Evolutionary conservation across 2,797 vertebrate species (phyloP), one percentile per base, ranked within the genome.

Genomic region (Peromyscus melanophrys): DNA sequence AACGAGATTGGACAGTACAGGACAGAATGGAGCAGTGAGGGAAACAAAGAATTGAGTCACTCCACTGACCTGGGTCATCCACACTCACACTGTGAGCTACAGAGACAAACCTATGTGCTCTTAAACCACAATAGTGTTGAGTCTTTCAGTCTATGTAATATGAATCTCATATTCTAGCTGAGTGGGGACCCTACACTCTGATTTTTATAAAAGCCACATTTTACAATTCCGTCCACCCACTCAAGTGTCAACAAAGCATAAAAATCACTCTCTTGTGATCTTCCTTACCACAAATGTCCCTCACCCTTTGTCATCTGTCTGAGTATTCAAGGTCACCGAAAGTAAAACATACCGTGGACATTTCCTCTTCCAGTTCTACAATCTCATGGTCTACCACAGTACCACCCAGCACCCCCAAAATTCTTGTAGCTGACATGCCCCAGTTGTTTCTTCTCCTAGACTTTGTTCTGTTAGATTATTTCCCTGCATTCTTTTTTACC

Each of bases 391-490:
- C 34, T 76, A 12, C 49, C 23, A 9, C 16, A 23, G 11, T 46
- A 40, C 57, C 52, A 40, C 52, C 27, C 29, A 8, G 46, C 0
- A 23, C 61, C 37, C 37, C 46, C 25, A n/a, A 61, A 16, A 29
- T 69, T 52, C 61, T 34, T 0, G 0, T 1, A 65, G 91, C 71
- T 94, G 46, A 43, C 12, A 11, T 49, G 23, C 8, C 27, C 14
- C 8, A 84, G 29, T 21, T 71, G 65, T n/a, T 37, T 52, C 49
- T 27, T 46, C 37, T 71, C 52, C 69, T 43, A 67, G 59, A 29
- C 59, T 94, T 65, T 82, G 73, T 76, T 95, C 91, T 91, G 78
- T 94, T 92, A 90, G 2, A 92, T 31, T n/a, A 76, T 85, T 61
- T 91, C 40, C 23, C n/a, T 80, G 46, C 34, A 25, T 69, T 86